Conservation (phyloP, 2,888 invertebrate species). For the Teleogryllus oceanicus region DNA sequence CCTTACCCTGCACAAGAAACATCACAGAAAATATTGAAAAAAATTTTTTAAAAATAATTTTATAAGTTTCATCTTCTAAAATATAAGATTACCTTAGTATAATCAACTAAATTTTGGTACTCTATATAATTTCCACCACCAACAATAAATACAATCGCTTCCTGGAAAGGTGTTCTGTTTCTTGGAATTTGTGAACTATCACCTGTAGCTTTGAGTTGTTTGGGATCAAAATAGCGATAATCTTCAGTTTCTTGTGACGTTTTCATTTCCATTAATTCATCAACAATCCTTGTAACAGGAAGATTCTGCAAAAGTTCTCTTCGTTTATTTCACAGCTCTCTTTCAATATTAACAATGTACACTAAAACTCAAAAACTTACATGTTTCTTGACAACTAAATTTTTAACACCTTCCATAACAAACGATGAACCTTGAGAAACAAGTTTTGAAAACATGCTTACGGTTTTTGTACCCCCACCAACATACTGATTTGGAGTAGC, state of each 20-base stretch:
- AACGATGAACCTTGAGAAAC: conserved; percentile 96
- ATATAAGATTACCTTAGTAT: conserved; percentile 65
- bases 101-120: conserved; percentile 96
- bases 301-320: conserved; percentile 64
- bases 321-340: neutral
- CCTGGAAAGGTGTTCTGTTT: conserved; percentile 66
- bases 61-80: neutral
- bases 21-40: conserved; percentile 27
- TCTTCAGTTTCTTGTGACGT: conserved; percentile 77
- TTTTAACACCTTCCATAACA: conserved; percentile 99
- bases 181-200: conserved; percentile 62
- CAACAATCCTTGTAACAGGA: conserved; percentile 90
- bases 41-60: neutral
- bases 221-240: conserved; percentile 92
- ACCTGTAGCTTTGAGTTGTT: conserved; percentile 66
- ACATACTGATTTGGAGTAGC: conserved; percentile 70
- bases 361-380: conserved; percentile 55
- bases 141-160: conserved; percentile 86
- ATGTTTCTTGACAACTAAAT: conserved; percentile 96
- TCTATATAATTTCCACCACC: conserved; percentile 98
- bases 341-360: conserved; percentile 22
- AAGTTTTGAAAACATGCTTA: conserved; percentile 97
- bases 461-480: conserved; percentile 92
- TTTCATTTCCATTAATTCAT: conserved; percentile 80
- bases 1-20: conserved; percentile 61